Percentiles rank a stretch among this genome's conserved stretches.
Evolutionary conservation across 2,797 vertebrate species (phyloP).

Genomic region (Selene dorsalis): DNA sequence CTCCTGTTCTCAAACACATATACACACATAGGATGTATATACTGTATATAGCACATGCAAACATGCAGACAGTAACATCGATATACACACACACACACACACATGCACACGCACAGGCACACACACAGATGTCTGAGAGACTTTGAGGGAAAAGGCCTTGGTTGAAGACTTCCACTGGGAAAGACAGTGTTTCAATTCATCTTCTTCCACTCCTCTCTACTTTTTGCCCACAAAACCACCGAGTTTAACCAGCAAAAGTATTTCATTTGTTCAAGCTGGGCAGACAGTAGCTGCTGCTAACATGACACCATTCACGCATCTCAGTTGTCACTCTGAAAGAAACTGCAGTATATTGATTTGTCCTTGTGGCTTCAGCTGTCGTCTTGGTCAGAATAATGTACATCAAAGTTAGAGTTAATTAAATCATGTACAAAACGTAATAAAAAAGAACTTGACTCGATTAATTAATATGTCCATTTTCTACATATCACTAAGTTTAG

Average conservation of each 20-base stretch:
- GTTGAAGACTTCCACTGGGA: conserved; percentile 34
- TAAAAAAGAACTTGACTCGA: not conserved
- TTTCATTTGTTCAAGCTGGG: conserved; percentile 12
- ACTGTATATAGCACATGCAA: conserved; percentile 50
- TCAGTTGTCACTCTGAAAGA: not conserved
- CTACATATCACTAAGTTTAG: not conserved
- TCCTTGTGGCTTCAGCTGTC: not conserved
- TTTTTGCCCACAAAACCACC: conserved; percentile 20
- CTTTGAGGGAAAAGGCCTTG: conserved; percentile 30
- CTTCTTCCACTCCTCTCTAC: not conserved
- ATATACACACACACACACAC: not conserved
- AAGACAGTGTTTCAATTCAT: conserved; percentile 25
- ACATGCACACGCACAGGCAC: conserved; percentile 20
- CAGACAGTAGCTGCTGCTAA: conserved; percentile 16
- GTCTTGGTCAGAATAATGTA: not conserved
- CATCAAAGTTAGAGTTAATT: not conserved
- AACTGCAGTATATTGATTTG: not conserved
- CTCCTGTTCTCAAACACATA: conserved; percentile 25
- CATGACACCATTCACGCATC: conserved; percentile 6
- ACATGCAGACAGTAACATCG: conserved; percentile 27
- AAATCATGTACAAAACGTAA: not conserved
- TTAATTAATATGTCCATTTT: too few relatives aligned
- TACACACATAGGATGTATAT: conserved; percentile 46
- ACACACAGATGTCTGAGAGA: conserved; percentile 19
- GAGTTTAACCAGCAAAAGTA: not conserved